Percentiles rank a stretch among this genome's conserved stretches.
Evolutionary conservation across 2,888 invertebrate species (phyloP).

Genomic region (Chrysolina oricalcia): DNA sequence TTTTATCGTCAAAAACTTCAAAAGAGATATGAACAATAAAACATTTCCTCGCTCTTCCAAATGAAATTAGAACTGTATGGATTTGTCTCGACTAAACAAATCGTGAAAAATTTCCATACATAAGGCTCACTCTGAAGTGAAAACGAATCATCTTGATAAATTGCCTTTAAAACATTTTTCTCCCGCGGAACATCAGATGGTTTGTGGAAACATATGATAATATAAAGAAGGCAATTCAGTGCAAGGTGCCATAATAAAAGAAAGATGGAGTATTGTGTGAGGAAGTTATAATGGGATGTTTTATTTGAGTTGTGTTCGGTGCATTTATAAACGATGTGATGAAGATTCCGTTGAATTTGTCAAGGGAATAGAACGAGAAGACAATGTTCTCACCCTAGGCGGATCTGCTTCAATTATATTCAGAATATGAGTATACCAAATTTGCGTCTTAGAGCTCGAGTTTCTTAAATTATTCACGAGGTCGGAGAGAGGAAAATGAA

Average conservation of each 20-base stretch:
- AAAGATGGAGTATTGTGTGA: slow-evolving; percentile 52
- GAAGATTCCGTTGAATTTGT: slow-evolving; percentile 54
- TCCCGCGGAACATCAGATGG: slow-evolving; percentile 39
- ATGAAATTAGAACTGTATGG: slow-evolving; percentile 37
- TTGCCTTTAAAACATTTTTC: slow-evolving; percentile 37
- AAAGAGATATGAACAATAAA: slow-evolving; percentile 12
- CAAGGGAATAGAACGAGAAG: slow-evolving; percentile 53
- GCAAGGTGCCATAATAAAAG: slow-evolving; percentile 45
- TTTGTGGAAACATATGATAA: slow-evolving; percentile 48
- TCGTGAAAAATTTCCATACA: slow-evolving; percentile 42
- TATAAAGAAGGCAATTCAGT: slow-evolving; percentile 39
- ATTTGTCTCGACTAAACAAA: slow-evolving; percentile 39
- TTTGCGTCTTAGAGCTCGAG: slow-evolving; percentile 11
- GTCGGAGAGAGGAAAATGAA: slow-evolving; percentile 14
- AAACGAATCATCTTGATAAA: slow-evolving; percentile 47
- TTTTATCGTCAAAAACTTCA: slow-evolving; percentile 22
- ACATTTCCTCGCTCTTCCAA: slow-evolving; percentile 27
- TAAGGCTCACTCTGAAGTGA: slow-evolving; percentile 36
- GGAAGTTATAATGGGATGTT: slow-evolving; percentile 56
- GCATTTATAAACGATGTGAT: slow-evolving; percentile 54
- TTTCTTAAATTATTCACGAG: slow-evolving; percentile 10
- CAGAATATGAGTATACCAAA: slow-evolving; percentile 22
- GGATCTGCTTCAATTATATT: slow-evolving; percentile 25
- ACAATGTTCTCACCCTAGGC: slow-evolving; percentile 28
- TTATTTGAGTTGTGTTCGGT: slow-evolving; percentile 57